Base-by-base conservation (phyloP, 2,888 invertebrate genomes). In the Listrodromus nycthemerus region DNA sequence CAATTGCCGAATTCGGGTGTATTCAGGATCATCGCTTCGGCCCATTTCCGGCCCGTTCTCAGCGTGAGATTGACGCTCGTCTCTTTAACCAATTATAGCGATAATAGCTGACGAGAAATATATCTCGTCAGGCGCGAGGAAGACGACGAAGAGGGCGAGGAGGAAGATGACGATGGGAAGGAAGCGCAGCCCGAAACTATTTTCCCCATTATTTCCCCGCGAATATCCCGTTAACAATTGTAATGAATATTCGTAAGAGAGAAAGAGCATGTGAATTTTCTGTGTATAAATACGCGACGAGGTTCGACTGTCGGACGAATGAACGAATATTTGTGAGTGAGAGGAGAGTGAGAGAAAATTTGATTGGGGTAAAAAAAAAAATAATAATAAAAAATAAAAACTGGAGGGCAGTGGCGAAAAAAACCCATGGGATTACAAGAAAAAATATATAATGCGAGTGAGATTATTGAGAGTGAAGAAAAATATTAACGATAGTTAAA, bases 231-330 rank as follows among this genome's bases (percentile, higher is more conserved):
- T 84, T 87, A 83, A 85, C 83, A 80, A 85, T 70, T 87, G 85
- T 85, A 82, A 86, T 79, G 84, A 86, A 85, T 84, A 86, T 87
- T 41, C 70, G 82, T 74, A 84, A 86, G 84, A 87, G 79, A 82
- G 82, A 77, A 16, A 16, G 27, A 77, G 76, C 33, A 8, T 8
- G 33, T 33, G 33, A 33, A 33, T 33, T 78, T 83, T 41, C 74
- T 69, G 69, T 85, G 82, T 84, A 85, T 85, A 82, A 85, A 65
- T 77, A 78, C 24, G 65, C 13, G 55, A 58, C 8, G 33, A 74
- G 48, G 37, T 48, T 41, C 41, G 52, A 50, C 24, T 41, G 19
- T 50, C n/a, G 37, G 21, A 30, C 24, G 37, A 67, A 6, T 21
- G 66, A 45, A 61, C 37, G 73, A 7, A 63, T 27, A 74, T 58